Base-by-base conservation (phyloP, 1,140 invertebrate species). In the Lucilia cuprina region DNA sequence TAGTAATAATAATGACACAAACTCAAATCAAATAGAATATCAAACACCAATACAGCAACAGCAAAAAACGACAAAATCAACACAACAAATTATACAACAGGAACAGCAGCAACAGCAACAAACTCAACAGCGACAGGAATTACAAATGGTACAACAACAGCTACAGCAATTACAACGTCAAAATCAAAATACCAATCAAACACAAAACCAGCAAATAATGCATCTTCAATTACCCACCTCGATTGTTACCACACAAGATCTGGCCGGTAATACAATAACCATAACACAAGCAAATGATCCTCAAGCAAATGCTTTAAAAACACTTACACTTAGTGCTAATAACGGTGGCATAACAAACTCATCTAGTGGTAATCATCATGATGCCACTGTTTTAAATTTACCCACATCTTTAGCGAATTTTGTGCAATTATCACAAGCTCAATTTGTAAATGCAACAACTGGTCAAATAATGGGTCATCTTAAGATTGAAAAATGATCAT, bases 261-360 rank as follows among this genome's bases (percentile, higher is more conserved):
- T 90, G 21, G 86, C 88, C 35, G 86, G 88, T 0, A 88, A 87
- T 80, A 91, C 89, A 17, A 89, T 91, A 65, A 91, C 89, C 9
- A 90, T 91, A 55, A 91, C 88, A 10, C 89, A 89, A 83, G 34
- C 85, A 1, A 55, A 82, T 50, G 83, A 86, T 85, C 83, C 83
- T 2, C 84, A 75, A 30, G 13, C 55, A 55, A 86, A 82, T 55
- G 34, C 83, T 9, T 50, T 74, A 78, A 83, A 80, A 50, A 21
- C 65, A 7, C n/a, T 70, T 9, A 70, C 65, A 12, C 65, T 70
- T 12, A 25, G 65, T 70, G 65, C 5, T 70, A 25, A 12, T 21
- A 17, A 17, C 2, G 65, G 60, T n/a, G n/a, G 21, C 1, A 55
- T 17, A 10, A 55, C 10, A 14, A 41, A 41, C 10, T 8, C 50